phyloP scores from a whole-genome alignment of 2,113 vertebrate species.

The Pluvialis apricaria region DNA sequence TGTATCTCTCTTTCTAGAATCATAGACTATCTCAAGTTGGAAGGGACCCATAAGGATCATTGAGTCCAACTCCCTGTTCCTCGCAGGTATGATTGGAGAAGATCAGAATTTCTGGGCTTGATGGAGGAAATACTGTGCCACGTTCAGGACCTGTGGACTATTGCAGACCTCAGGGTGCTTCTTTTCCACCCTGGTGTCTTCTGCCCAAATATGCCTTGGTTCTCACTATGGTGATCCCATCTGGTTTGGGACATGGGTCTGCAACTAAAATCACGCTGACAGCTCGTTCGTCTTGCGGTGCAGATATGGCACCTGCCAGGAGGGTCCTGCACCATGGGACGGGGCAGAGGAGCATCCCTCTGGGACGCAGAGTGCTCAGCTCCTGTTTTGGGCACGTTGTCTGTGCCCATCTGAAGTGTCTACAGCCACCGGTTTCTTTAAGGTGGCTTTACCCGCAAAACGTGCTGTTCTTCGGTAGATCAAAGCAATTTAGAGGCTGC shows the following conservation, averaged over 20 bases:
- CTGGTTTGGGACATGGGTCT: background rate
- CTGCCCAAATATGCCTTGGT: background rate
- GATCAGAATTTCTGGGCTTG: background rate
- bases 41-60: background rate
- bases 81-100: background rate
- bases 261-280: background rate
- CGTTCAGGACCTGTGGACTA: background rate
- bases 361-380: background rate
- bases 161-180: background rate
- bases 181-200: background rate
- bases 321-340: fast-evolving
- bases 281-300: background rate
- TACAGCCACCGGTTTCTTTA: background rate
- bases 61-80: background rate
- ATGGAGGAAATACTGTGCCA: background rate
- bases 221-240: background rate
- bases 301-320: background rate
- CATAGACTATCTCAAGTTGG: background rate
- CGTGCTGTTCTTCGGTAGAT: background rate
- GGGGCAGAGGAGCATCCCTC: background rate
- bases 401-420: background rate
- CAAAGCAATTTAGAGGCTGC: background rate
- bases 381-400: fast-evolving
- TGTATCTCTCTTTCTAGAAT: background rate
- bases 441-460: background rate